Evolutionary conservation across 2,888 invertebrate species (phyloP), one percentile per base, ranked within the genome.

Genomic region (Pristionchus japonicus): DNA sequence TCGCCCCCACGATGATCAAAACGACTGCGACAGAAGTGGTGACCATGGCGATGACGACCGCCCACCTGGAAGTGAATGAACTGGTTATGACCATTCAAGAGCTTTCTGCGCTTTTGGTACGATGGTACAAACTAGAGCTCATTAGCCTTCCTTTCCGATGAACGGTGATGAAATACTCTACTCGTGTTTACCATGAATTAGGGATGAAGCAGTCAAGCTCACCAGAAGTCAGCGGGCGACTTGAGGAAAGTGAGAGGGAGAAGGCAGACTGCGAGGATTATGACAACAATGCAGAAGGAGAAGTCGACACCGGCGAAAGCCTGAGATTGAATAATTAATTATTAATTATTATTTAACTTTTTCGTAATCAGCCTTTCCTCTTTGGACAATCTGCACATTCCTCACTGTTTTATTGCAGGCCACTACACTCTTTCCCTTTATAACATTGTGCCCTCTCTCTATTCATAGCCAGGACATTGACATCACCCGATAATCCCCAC

Each of bases 211-310:
- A n/a, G n/a, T n/a, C n/a, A n/a, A n/a, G n/a, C 57, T 77, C n/a
- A 92, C 94, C 94, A 94, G 90, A 94, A 94, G 89, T 94, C 94
- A 74, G 92, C 91, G 15, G 94, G 94, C 4, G 93, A 93, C 88
- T 94, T 94, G 64, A 94, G 89, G 89, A 94, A 92, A 11, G 91
- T 91, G n/a, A 94, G 88, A 40, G 94, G 94, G 23, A 93, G 90
- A 37, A 94, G 92, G 43, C 90, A 89, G 43, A 91, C 89, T 47
- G 93, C 93, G 34, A 94, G 89, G 80, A 93, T 91, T 15, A 94
- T 88, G 27, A 94, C 88, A 43, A 94, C 91, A 17, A 91, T 89
- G 89, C 94, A 94, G 91, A 91, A 93, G 27, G 91, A 90, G 82
- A 92, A 89, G 74, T 90, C 88, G 70, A 23, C 31, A 34, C 88